Evolutionary conservation across 1,140 invertebrate genomes (phyloP), one percentile per base, ranked within the genome.

Genomic region (Drosophila lacteicornis): DNA sequence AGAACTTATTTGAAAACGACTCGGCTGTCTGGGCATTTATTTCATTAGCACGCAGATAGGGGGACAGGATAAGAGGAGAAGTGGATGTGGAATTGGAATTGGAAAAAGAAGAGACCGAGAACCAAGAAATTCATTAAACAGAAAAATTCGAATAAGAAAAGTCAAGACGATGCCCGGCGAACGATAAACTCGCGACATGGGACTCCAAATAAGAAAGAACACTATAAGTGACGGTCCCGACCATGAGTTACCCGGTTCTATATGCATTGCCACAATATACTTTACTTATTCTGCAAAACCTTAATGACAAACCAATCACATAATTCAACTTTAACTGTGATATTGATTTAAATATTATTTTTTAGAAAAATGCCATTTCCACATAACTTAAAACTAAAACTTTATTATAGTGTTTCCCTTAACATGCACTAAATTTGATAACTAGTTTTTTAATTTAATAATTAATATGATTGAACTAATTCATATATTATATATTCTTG

Each of bases 101-200:
- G 33, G 66, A 38, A 50, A 70, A 47, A 71, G 50, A 30, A 62
- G 47, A 58, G 33, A 61, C 69, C 42, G 11, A 40, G 38, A 68
- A 30, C 38, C 67, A 46, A 55, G 69, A 83, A 83, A 82, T 80
- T 85, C 82, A 82, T 86, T 86, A 86, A 82, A 82, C 67, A 49
- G 40, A 51, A 75, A 58, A 70, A 68, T 68, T 70, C 67, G 47
- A 70, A 55, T 45, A 67, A 69, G 65, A 49, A 70, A 78, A 69
- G 47, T 75, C 74, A 79, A 82, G 70, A 71, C 75, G 85, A 90
- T 90, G 85, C 81, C 85, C 67, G 68, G 63, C 65, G 25, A 56
- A 74, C 78, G 85, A 88, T 88, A 88, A 90, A 90, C 63, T 60
- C 59, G 81, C 85, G 81, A 90, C 85, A 88, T 88, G 85, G 70